phyloP scores from a whole-genome alignment of 1,140 invertebrate species.

The Cyrtorhinus lividipennis region DNA sequence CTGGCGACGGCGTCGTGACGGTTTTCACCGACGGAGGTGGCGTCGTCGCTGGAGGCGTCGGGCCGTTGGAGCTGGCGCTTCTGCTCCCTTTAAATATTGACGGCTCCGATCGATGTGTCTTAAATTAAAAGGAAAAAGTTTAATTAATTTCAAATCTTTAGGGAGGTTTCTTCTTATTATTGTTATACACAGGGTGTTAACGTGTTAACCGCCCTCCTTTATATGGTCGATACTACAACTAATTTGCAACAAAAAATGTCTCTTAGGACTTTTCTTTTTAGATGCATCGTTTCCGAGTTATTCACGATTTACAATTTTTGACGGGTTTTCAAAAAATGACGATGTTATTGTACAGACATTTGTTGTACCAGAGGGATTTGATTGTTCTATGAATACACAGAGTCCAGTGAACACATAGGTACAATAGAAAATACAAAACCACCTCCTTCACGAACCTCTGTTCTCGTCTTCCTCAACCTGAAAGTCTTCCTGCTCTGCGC shows the following conservation, averaged over 20 bases:
- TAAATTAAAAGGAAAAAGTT: background rate
- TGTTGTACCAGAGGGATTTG: too few relatives aligned
- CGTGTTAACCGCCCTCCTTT: too few relatives aligned
- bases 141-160: background rate
- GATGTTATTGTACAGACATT: too few relatives aligned
- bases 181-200: too few relatives aligned
- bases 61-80: conserved; percentile 17
- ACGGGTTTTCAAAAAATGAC: too few relatives aligned
- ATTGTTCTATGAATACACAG: too few relatives aligned
- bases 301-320: too few relatives aligned
- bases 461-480: conserved; percentile 63
- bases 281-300: too few relatives aligned
- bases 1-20: conserved; percentile 1
- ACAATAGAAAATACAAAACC: background rate
- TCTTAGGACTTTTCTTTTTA: too few relatives aligned
- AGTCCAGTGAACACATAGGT: too few relatives aligned
- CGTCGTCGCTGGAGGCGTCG: background rate
- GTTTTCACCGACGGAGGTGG: background rate
- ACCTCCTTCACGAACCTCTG: conserved; percentile 19
- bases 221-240: too few relatives aligned
- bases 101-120: conserved; percentile 12
- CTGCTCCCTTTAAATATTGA: conserved; percentile 3
- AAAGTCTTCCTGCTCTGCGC: conserved; percentile 90
- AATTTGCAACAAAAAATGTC: too few relatives aligned
- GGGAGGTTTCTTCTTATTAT: background rate